A percentile compares a stretch with the other conserved stretches of the same genome.
phyloP scores from a whole-genome alignment of 2,888 invertebrate species.

The Drosophila barbarae region DNA sequence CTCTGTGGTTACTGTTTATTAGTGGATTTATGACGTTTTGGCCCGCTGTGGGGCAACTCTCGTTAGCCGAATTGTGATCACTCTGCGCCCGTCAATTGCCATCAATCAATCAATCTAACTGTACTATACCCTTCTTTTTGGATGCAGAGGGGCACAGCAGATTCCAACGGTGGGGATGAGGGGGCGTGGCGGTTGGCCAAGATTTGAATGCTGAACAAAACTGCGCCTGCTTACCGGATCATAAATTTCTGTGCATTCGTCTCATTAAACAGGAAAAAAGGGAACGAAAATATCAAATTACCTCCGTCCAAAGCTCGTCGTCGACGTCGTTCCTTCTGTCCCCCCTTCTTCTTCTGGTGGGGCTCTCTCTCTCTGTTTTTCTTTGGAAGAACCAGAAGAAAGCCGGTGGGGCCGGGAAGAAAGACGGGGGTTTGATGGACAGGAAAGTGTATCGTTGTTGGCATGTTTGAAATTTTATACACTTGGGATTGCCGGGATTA shows the following conservation, averaged over 20 bases:
- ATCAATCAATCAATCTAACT: constrained; percentile 58
- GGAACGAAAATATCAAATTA: constrained; percentile 74
- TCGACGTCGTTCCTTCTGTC: neutral
- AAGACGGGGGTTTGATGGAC: constrained; percentile 63
- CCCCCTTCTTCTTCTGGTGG: constrained; percentile 1
- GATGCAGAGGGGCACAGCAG: neutral
- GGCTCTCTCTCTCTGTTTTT: constrained; percentile 29
- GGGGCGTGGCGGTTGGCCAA: constrained; percentile 9
- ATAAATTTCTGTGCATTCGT: constrained; percentile 76
- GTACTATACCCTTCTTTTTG: constrained; percentile 15
- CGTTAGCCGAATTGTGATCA: constrained; percentile 61
- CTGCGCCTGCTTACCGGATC: constrained; percentile 74
- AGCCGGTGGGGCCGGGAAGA: constrained; percentile 8
- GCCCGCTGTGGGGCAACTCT: constrained; percentile 42
- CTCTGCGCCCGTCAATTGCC: constrained; percentile 56
- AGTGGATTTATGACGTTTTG: constrained; percentile 63
- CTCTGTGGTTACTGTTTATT: constrained; percentile 53
- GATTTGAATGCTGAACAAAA: constrained; percentile 66
- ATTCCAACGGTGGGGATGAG: neutral
- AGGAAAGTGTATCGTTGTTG: constrained; percentile 69
- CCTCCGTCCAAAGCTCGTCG: constrained; percentile 10
- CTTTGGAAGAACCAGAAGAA: constrained; percentile 58
- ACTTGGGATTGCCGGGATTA: constrained; percentile 68
- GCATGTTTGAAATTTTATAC: constrained; percentile 73
- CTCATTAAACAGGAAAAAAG: constrained; percentile 72